Base-by-base conservation (phyloP, 2,888 invertebrate genomes). In the Metopia argyrocephala region DNA sequence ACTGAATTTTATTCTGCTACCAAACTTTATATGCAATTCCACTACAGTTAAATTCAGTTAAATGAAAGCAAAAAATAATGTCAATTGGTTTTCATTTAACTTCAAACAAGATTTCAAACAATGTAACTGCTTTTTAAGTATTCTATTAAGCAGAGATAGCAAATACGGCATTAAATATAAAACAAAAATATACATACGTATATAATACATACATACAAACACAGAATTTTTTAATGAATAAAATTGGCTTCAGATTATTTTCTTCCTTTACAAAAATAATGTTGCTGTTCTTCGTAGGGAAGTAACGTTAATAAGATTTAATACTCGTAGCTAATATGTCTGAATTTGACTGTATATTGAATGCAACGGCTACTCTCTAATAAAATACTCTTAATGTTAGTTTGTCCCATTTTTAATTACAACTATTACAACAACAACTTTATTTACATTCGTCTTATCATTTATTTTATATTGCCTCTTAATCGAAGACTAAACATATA, bases 321-420 rank as follows among this genome's bases (percentile, higher is more conserved):
- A n/a, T n/a, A n/a, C n/a, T n/a, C n/a, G n/a, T n/a, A n/a, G n/a
- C n/a, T n/a, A n/a, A n/a, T n/a, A n/a, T n/a, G n/a, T n/a, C n/a
- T n/a, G n/a, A n/a, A n/a, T n/a, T n/a, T n/a, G n/a, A n/a, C n/a
- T n/a, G n/a, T n/a, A n/a, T n/a, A n/a, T n/a, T n/a, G n/a, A n/a
- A n/a, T n/a, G n/a, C n/a, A n/a, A n/a, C n/a, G n/a, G n/a, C 21
- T 21, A 56, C 50, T 78, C 70, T 75, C 61, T 81, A 78, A 78
- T 50, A 27, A 45, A 71, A 31, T 65, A n/a, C 52, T 31, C 23
- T 59, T 70, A 74, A 65, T 69, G 28, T 45, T 62, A 28, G 57
- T 68, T 57, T 64, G 69, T 38, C 50, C 59, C n/a, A 48, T 59
- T 73, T 68, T 57, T 15, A 21, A 15, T 25, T 20, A 28, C 25